phyloP scores from a whole-genome alignment of 2,113 vertebrate species.

The Urocynchramus pylzowi region DNA sequence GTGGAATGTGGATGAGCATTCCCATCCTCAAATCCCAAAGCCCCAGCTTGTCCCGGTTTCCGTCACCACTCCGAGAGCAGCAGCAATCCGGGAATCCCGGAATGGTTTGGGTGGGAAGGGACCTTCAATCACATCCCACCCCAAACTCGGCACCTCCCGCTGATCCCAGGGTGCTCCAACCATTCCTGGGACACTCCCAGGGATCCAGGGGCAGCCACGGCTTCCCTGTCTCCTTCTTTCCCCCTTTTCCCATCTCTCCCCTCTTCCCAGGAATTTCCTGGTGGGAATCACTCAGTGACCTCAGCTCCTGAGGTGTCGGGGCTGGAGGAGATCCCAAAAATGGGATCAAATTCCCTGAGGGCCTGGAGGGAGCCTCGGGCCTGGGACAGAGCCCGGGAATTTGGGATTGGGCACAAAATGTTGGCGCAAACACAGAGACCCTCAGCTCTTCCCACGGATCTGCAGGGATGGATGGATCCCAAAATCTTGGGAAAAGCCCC shows the following conservation, averaged over 20 bases:
- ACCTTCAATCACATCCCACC: neutral
- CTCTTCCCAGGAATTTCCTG: neutral
- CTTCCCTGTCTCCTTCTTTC: neutral
- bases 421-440: neutral
- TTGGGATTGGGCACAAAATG: neutral
- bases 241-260: neutral
- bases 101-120: neutral
- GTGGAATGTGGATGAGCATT: neutral
- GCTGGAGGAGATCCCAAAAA: neutral
- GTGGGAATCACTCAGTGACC: neutral
- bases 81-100: neutral
- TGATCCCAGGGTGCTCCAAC: rapidly evolving
- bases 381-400: neutral
- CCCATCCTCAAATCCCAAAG: neutral
- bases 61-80: neutral
- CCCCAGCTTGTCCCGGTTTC: rapidly evolving
- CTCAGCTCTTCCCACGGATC: neutral
- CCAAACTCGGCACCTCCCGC: neutral
- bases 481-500: neutral
- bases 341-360: neutral
- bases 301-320: neutral
- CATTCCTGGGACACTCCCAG: neutral
- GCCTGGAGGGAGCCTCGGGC: neutral
- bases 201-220: neutral
- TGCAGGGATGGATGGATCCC: neutral